Evolutionary conservation across 2,888 invertebrate genomes (phyloP), one percentile per base, ranked within the genome.

Genomic region (Lysandra coridon): DNA sequence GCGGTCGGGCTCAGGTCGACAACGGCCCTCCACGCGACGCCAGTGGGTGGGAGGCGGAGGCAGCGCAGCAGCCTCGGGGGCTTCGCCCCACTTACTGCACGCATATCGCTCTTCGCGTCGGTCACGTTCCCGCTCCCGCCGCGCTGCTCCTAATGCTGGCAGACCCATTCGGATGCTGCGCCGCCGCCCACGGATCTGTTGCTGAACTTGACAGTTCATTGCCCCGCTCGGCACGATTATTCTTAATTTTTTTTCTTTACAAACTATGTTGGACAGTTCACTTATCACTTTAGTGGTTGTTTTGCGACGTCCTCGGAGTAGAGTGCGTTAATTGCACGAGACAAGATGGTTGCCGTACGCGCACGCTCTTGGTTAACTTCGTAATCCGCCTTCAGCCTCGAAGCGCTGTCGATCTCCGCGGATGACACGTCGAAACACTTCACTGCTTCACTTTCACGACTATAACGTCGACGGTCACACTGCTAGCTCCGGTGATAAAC

Each of bases 41-140:
- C 98, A 98, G 91, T 97, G 97, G 83, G 95, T 95, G 81, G 98
- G 98, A 85, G 98, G 98, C 88, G 96, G 97, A 81, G 98, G 98
- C 87, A 98, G 92, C 82, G 96, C 96, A 84, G 96, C 96, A 74
- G 98, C 97, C 80, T 97, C 96, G 78, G 98, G 98, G 79, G 98
- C 97, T 84, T 97, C 97, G 86, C 97, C 97, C 95, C 97, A 98
- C 90, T 97, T 97, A 88, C 97, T 97, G 87, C 96, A 97, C 83
- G 97, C 97, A 89, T 91, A 92, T 83, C 93, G 91, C 85, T 92
- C 92, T 79, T 88, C 88, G 73, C 91, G 85, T 44, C 83, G 83
- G 80, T 83, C 84, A 23, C 83, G 82, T 73, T 83, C 88, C 80
- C 88, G 85, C 73, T 83, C 85, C 64, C 84, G 82, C 80, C 86